Evolutionary conservation across 2,113 vertebrate species (phyloP), one percentile per base, ranked within the genome.

Genomic region (Pachyramphus minor): DNA sequence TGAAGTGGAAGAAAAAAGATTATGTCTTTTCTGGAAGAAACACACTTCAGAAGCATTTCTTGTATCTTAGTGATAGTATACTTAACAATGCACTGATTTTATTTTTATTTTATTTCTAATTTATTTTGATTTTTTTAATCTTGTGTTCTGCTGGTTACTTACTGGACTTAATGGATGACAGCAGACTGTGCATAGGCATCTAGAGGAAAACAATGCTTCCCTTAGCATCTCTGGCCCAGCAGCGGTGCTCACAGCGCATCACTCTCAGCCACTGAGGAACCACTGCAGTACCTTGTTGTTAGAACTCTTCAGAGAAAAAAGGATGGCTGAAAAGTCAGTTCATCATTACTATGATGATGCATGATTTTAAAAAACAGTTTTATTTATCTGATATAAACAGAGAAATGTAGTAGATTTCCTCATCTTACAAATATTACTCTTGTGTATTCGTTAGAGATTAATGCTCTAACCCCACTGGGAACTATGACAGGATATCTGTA

Each of bases 191-290:
- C 8, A 83, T 4, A 44, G 33, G 67, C 37, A 87, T n/a, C 56
- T 84, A 30, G 24, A 89, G 42, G 62, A 74, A 66, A 69, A 59
- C 50, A 35, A 39, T 11, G 4, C 30, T 72, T 85, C 35, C 33
- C 20, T 63, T n/a, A 55, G 60, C 25, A 53, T 39, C 75, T 80
- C 89, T 0, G 0, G 63, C 72, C 41, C 44, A 53, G 63, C 67
- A 14, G 1, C 17, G 9, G 16, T 31, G 55, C 24, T 76, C 30
- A 50, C 8, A 72, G 19, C 9, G 11, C 0, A 1, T 62, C 0
- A 0, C 42, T 71, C 23, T 59, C 4, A 4, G 84, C 42, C 1
- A 1, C 15, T 47, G 71, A 88, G 50, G 35, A 88, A 18, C 16
- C n/a, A 55, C 14, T 4, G 1, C 5, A 16, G n/a, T 50, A 49